These are phyloP conservation scores for Himalopsyche japonica DNA, from an alignment of 2,888 invertebrate genomes.

Conservation along the genomic window DNA sequence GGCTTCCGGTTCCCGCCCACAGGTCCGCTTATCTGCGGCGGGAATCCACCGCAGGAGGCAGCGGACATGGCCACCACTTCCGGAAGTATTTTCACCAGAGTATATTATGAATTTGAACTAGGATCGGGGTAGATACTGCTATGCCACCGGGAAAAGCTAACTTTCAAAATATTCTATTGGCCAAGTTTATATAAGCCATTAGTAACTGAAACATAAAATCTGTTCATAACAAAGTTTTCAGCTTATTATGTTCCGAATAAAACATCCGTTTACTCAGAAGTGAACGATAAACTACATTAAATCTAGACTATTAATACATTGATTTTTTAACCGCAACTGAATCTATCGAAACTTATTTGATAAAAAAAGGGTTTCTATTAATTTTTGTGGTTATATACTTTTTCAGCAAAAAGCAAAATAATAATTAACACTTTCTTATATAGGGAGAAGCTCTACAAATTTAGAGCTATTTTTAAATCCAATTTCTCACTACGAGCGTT, in stretches of 20 bases:
- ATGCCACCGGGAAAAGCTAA: background rate
- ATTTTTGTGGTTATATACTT: no score
- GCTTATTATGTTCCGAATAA: no score
- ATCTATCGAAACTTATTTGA: no score
- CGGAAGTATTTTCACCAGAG: background rate
- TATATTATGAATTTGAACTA: background rate
- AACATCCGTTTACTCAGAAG: no score
- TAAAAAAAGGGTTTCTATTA: no score
- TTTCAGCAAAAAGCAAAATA: no score
- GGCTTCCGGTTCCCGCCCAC: background rate
- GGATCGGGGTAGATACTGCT: background rate
- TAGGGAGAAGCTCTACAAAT: no score
- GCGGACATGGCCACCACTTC: background rate
- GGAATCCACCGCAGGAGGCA: background rate
- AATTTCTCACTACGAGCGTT: background rate
- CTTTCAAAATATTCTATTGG: background rate
- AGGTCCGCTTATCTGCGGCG: background rate
- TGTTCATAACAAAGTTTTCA: background rate
- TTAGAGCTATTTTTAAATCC: background rate
- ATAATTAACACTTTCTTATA: no score
- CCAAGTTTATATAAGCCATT: background rate
- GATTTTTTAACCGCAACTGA: no score
- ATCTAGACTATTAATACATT: no score
- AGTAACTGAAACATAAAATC: background rate
- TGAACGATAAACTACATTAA: no score